Evolutionary conservation across 2,888 invertebrate genomes (phyloP).

Genomic region (Spodoptera littoralis): DNA sequence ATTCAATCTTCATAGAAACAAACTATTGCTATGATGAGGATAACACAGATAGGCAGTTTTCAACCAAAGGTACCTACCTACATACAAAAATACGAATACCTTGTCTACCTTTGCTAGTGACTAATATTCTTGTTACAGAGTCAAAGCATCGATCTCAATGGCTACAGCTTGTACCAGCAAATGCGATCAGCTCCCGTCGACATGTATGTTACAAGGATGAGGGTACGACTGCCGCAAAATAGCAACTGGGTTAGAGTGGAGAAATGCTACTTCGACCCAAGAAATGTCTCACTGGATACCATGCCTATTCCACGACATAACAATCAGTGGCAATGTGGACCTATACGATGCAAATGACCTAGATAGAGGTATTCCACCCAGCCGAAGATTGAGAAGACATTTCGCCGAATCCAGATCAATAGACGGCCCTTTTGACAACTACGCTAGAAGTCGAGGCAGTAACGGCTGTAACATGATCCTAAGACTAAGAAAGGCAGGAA

Average conservation of each 20-base stretch:
- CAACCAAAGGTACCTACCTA: too few relatives aligned
- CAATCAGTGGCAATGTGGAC: slow-evolving; percentile 93
- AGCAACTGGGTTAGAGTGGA: slow-evolving; percentile 92
- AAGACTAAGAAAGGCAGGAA: slow-evolving; percentile 92
- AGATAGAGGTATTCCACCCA: slow-evolving; percentile 74
- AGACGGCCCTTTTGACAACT: slow-evolving; percentile 69
- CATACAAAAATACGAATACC: neutral
- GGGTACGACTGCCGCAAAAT: slow-evolving; percentile 91
- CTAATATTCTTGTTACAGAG: slow-evolving; percentile 67
- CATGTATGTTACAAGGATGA: slow-evolving; percentile 92
- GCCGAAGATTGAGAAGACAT: slow-evolving; percentile 72
- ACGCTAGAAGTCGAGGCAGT: slow-evolving; percentile 73
- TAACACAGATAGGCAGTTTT: too few relatives aligned
- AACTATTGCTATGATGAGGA: too few relatives aligned
- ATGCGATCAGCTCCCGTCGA: slow-evolving; percentile 90
- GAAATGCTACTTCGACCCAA: slow-evolving; percentile 92
- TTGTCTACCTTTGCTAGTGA: slow-evolving; percentile 40
- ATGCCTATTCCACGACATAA: slow-evolving; percentile 93
- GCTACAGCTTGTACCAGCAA: slow-evolving; percentile 90
- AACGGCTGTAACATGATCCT: slow-evolving; percentile 94
- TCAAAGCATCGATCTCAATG: slow-evolving; percentile 89
- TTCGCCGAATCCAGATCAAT: slow-evolving; percentile 79
- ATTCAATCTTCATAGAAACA: too few relatives aligned
- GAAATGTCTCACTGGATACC: slow-evolving; percentile 92
- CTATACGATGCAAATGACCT: slow-evolving; percentile 84